Conservation (phyloP, 2,888 invertebrate genomes). For the Xestobium rufovillosum region DNA sequence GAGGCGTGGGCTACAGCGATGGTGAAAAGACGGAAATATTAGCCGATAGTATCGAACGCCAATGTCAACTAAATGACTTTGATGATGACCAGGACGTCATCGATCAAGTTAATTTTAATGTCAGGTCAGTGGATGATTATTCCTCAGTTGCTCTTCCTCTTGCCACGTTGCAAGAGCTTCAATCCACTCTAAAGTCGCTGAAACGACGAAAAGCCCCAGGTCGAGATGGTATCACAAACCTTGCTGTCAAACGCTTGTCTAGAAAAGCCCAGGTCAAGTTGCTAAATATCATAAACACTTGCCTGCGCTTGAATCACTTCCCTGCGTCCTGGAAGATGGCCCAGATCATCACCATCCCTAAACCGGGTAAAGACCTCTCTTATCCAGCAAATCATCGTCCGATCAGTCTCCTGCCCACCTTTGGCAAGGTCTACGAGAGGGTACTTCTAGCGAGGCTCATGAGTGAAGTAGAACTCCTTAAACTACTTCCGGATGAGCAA, state of each 20-base stretch:
- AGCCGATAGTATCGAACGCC: no score
- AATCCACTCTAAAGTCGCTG: not conserved
- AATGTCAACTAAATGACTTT: no score
- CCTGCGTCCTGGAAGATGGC: constrained; percentile 17
- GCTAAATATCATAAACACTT: constrained; percentile 15
- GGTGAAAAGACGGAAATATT: no score
- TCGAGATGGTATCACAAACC: constrained; percentile 9
- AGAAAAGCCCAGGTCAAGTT: constrained; percentile 8
- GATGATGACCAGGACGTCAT: no score
- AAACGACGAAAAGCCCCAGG: constrained; percentile 12
- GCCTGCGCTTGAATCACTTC: constrained; percentile 10
- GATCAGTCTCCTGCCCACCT: constrained; percentile 15
- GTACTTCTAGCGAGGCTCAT: constrained; percentile 12
- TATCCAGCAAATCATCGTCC: constrained; percentile 18
- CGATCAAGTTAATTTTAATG: no score
- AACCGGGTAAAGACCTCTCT: constrained; percentile 13
- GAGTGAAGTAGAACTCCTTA: constrained; percentile 7
- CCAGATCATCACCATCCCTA: constrained; percentile 13
- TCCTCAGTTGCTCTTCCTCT: no score
- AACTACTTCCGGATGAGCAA: constrained; percentile 26
- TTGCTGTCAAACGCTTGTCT: no score
- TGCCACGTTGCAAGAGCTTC: not conserved
- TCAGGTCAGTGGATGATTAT: no score
- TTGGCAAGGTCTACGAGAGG: constrained; percentile 18
- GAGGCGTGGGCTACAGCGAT: no score